Percentiles rank a stretch among this genome's conserved stretches.
These are phyloP conservation scores for Agonopterix alstromeriana DNA, from an alignment of 2,888 invertebrate species.

Conservation along the genomic window DNA sequence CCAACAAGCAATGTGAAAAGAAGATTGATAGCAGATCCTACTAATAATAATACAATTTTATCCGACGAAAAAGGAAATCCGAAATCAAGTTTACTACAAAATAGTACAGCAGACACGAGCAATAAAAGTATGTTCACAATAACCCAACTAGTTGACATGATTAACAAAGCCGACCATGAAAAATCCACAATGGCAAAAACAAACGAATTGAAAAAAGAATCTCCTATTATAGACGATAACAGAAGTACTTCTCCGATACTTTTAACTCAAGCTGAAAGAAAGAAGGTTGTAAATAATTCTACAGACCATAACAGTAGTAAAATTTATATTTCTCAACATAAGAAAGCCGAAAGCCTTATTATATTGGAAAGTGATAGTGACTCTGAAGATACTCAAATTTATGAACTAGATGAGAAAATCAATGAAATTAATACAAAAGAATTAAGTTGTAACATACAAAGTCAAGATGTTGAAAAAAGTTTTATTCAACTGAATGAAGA, in stretches of 20 bases:
- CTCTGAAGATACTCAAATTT: slow-evolving; percentile 36
- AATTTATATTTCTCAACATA: slow-evolving; percentile 13
- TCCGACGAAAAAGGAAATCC: slow-evolving; percentile 12
- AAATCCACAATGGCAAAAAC: slow-evolving; percentile 12
- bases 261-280: slow-evolving; percentile 49
- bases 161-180: slow-evolving; percentile 41
- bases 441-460: not conserved
- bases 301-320: slow-evolving; percentile 10
- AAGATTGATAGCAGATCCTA: slow-evolving; percentile 25
- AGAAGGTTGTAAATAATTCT: slow-evolving; percentile 15
- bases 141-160: slow-evolving; percentile 64
- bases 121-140: slow-evolving; percentile 62
- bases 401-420: slow-evolving; percentile 24
- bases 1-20: slow-evolving; percentile 27
- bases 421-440: slow-evolving; percentile 11
- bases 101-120: slow-evolving; percentile 24
- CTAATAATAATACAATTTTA: slow-evolving; percentile 14
- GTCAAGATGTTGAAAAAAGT: not conserved
- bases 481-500: not conserved
- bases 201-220: slow-evolving; percentile 1
- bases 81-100: slow-evolving; percentile 14
- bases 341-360: slow-evolving; percentile 36
- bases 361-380: slow-evolving; percentile 61
- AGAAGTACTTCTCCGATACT: slow-evolving; percentile 55
- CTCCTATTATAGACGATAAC: slow-evolving; percentile 16